phyloP scores from a whole-genome alignment of 2,888 invertebrate species.

The Ceriagrion tenellum region DNA sequence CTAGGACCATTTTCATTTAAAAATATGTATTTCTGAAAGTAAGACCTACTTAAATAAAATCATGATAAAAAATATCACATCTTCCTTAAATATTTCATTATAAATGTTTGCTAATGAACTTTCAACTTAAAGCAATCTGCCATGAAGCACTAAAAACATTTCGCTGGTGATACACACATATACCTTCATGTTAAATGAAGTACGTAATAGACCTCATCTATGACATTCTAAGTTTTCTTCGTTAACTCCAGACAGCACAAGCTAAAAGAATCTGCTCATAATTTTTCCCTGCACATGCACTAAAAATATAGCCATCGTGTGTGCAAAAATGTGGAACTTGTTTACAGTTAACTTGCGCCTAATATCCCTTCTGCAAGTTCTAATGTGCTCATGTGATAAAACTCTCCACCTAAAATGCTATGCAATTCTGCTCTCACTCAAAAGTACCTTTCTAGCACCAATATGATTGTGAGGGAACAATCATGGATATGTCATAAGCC shows the following conservation, averaged over 20 bases:
- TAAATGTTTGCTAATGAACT: not conserved
- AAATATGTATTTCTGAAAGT: slow-evolving; percentile 11
- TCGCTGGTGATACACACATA: not conserved
- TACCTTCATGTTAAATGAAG: not conserved
- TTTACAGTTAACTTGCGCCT: not conserved
- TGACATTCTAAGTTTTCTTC: not conserved
- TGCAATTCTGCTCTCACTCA: slow-evolving; percentile 38
- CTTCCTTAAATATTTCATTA: not conserved
- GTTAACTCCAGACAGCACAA: slow-evolving; percentile 14
- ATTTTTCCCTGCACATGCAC: not conserved
- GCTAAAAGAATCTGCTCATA: slow-evolving; percentile 31
- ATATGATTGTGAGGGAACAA: slow-evolving; percentile 56
- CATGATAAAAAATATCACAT: slow-evolving; percentile 39
- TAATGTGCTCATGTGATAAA: slow-evolving; percentile 37
- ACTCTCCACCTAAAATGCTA: slow-evolving; percentile 47
- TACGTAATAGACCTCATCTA: not conserved
- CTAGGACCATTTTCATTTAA: not conserved
- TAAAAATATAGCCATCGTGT: slow-evolving; percentile 42
- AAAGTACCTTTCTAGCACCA: slow-evolving; percentile 63
- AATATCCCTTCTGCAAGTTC: not conserved
- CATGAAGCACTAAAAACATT: not conserved
- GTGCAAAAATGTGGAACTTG: slow-evolving; percentile 37
- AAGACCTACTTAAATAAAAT: not conserved
- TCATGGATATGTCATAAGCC: slow-evolving; percentile 62
- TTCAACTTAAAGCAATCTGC: not conserved